phyloP scores from a whole-genome alignment of 1,140 invertebrate species.

The Platyura marginata region DNA sequence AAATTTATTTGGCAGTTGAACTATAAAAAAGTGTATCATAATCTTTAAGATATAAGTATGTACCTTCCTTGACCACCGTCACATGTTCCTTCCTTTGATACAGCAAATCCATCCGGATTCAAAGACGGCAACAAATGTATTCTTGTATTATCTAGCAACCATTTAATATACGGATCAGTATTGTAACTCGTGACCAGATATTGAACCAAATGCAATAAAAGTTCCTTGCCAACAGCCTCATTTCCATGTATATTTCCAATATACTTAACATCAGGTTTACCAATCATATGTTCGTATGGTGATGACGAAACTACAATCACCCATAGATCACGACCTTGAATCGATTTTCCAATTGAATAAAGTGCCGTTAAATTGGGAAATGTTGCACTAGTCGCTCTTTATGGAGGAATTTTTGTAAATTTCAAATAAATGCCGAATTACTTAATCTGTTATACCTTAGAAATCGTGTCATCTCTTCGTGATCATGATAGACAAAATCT shows the following conservation, averaged over 20 bases:
- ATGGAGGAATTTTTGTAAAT: too few species aligned
- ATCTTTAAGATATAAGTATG: conserved; percentile 11
- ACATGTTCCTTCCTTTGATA: conserved; percentile 71
- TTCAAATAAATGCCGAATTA: not conserved
- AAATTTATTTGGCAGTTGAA: not conserved
- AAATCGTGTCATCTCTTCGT: conserved; percentile 68
- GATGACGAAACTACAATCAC: conserved; percentile 84
- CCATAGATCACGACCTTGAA: conserved; percentile 84
- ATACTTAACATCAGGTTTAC: conserved; percentile 83
- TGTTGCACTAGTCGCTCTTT: conserved; percentile 42
- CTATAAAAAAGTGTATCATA: too few species aligned
- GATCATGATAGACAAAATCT: conserved; percentile 78
- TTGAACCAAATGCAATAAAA: conserved; percentile 75
- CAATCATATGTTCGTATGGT: conserved; percentile 77
- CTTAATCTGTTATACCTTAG: conserved; percentile 33
- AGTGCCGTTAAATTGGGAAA: conserved; percentile 74
- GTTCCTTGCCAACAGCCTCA: conserved; percentile 72
- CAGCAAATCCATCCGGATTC: conserved; percentile 82
- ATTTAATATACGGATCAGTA: conserved; percentile 59
- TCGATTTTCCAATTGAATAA: conserved; percentile 81
- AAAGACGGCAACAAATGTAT: conserved; percentile 86
- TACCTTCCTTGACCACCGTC: conserved; percentile 68
- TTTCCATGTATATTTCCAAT: conserved; percentile 86
- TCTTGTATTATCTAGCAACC: conserved; percentile 74
- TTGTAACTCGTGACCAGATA: conserved; percentile 67